Evolutionary conservation across 2,113 vertebrate species (phyloP).

Genomic region (Leptocoma aspasia): DNA sequence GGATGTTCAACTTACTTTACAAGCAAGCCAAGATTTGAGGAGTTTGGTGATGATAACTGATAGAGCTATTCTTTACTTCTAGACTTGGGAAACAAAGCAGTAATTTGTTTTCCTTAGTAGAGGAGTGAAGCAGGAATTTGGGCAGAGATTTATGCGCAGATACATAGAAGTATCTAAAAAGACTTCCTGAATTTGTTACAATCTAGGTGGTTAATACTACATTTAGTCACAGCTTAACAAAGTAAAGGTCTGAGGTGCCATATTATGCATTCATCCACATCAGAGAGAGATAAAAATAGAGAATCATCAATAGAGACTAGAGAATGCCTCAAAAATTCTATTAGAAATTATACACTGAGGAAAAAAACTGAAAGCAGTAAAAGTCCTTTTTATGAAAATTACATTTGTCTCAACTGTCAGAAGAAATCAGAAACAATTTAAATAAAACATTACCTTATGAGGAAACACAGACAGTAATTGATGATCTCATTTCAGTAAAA

Average conservation of each 20-base stretch:
- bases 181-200: not conserved
- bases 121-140: not conserved
- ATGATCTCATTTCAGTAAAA: constrained; percentile 48
- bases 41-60: not conserved
- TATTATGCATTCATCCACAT: not conserved
- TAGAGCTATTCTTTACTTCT: not conserved
- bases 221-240: not conserved
- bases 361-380: not conserved
- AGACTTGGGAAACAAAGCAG: not conserved
- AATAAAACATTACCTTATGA: constrained; percentile 44
- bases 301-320: not conserved
- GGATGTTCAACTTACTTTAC: not conserved
- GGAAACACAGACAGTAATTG: constrained; percentile 31
- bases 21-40: not conserved
- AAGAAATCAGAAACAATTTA: constrained; percentile 43
- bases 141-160: not conserved
- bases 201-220: not conserved
- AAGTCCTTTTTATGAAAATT: constrained; percentile 32
- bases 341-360: not conserved
- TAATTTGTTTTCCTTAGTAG: not conserved
- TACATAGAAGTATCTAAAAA: not conserved
- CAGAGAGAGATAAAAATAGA: not conserved
- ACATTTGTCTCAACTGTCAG: constrained; percentile 25
- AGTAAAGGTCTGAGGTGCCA: not conserved
- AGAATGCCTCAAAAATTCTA: not conserved